These are phyloP conservation scores for Periplaneta americana DNA, from an alignment of 1,140 invertebrate genomes.

Conservation along the genomic window DNA sequence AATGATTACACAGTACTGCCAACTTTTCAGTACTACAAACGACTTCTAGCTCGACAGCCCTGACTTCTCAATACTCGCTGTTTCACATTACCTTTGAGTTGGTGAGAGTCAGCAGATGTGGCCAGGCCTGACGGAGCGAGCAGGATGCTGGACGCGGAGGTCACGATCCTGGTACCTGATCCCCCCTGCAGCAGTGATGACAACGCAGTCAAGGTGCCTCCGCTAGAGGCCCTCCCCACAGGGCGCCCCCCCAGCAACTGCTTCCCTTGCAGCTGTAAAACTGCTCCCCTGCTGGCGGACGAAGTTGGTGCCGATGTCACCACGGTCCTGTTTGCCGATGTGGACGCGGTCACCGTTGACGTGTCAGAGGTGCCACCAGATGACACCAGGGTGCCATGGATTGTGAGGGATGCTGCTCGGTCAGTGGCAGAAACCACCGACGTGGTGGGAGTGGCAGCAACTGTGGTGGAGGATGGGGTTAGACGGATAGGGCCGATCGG, in stretches of 20 bases:
- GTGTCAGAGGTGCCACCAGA: background rate
- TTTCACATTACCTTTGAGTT: slow-evolving; percentile 35
- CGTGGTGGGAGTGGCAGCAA: background rate
- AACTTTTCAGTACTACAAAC: background rate
- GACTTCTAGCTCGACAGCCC: background rate
- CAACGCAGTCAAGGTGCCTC: slow-evolving; percentile 24
- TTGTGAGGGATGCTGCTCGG: background rate
- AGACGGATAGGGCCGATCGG: slow-evolving; percentile 40
- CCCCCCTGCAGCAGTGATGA: slow-evolving; percentile 30
- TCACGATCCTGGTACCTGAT: slow-evolving; percentile 25
- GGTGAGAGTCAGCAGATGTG: slow-evolving; percentile 21
- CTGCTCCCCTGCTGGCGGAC: slow-evolving; percentile 20
- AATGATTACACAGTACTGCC: no score
- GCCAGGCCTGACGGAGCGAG: slow-evolving; percentile 24
- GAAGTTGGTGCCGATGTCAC: background rate
- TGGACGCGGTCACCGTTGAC: slow-evolving; percentile 4
- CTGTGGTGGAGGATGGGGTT: slow-evolving; percentile 21
- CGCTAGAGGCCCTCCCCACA: slow-evolving; percentile 21
- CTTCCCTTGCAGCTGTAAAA: slow-evolving; percentile 16
- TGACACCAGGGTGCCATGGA: background rate
- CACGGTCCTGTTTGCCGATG: background rate
- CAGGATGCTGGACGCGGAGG: slow-evolving; percentile 29
- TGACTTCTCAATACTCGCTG: background rate
- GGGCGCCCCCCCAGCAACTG: slow-evolving; percentile 16
- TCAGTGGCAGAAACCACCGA: background rate